phyloP scores from a whole-genome alignment of 92 coral and sea anemone genomes.

The Muricea muricata region DNA sequence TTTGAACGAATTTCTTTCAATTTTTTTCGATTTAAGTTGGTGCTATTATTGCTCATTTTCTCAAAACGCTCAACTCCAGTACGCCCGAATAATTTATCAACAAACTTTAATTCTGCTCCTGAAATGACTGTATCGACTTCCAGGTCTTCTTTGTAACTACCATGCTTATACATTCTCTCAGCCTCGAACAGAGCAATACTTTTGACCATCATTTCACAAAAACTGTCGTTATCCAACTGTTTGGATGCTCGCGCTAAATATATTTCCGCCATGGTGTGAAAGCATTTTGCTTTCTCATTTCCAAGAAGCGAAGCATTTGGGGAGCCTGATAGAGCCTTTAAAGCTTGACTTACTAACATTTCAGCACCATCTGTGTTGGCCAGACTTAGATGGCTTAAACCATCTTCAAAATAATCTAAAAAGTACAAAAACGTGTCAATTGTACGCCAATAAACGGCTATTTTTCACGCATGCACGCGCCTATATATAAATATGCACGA shows the following conservation, averaged over 20 bases:
- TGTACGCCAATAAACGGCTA: too few species aligned
- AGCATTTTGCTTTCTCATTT: slow-evolving; percentile 31
- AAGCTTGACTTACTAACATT: not conserved
- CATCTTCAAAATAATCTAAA: slow-evolving; percentile 28
- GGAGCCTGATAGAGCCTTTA: slow-evolving; percentile 10
- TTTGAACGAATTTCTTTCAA: slow-evolving; percentile 29
- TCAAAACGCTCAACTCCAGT: not conserved
- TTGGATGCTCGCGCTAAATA: slow-evolving; percentile 10
- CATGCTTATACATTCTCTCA: slow-evolving; percentile 29
- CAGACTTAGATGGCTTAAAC: not conserved
- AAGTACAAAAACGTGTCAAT: too few species aligned
- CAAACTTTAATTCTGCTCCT: slow-evolving; percentile 10
- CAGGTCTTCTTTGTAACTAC: not conserved
- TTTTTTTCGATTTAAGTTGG: not conserved
- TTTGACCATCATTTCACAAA: slow-evolving; percentile 41
- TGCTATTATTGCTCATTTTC: not conserved
- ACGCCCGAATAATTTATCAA: slow-evolving; percentile 12
- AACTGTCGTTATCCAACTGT: not conserved
- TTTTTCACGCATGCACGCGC: too few species aligned
- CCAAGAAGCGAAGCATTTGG: not conserved
- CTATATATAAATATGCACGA: too few species aligned
- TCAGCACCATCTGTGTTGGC: not conserved
- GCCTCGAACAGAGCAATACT: slow-evolving; percentile 28
- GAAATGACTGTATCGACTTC: slow-evolving; percentile 25
- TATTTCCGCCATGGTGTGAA: slow-evolving; percentile 15